Evolutionary conservation across 2,888 invertebrate genomes (phyloP), one percentile per base, ranked within the genome.

Genomic region (Drosophila formosana): DNA sequence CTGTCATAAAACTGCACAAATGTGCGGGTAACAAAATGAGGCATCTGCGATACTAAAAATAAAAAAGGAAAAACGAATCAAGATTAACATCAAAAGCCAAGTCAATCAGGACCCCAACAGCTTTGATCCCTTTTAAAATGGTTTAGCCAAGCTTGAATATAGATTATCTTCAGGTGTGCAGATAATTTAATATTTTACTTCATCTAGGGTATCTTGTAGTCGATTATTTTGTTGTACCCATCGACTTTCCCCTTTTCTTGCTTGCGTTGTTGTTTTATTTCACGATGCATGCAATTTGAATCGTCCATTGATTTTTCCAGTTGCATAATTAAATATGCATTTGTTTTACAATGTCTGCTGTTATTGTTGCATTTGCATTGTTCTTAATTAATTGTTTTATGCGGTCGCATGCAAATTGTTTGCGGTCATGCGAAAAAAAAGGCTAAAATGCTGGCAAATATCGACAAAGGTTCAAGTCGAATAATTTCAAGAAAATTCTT

Each of bases 301-400:
- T 72, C 32, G 56, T 49, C 67, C 51, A 86, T 85, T 73, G 85
- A 82, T 82, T 75, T 73, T 70, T 63, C 0, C 71, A 71, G 51
- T 67, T 57, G 80, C 88, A 82, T 88, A 75, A 88, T 84, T 85
- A 82, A 88, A 83, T 75, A 75, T 83, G 73, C 82, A 88, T 88
- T 83, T 85, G 58, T 82, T 72, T 41, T 25, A 30, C 43, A 43
- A 63, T 64, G 45, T 26, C 45, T 32, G 46, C 47, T 50, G 41
- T 51, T 43, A 18, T 55, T 68, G 56, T 46, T 45, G 61, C 39
- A 64, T 55, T 65, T 30, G 62, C 63, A 67, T 75, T 67, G 66
- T 69, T 72, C 62, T 55, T 57, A 61, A 70, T 68, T 63, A 68
- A 68, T 66, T 64, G 73, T 53, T 73, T 56, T 53, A 52, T 60